These are phyloP conservation scores for Sterrhoptilus dennistouni DNA, from an alignment of 2,113 vertebrate genomes.

Conservation along the genomic window DNA sequence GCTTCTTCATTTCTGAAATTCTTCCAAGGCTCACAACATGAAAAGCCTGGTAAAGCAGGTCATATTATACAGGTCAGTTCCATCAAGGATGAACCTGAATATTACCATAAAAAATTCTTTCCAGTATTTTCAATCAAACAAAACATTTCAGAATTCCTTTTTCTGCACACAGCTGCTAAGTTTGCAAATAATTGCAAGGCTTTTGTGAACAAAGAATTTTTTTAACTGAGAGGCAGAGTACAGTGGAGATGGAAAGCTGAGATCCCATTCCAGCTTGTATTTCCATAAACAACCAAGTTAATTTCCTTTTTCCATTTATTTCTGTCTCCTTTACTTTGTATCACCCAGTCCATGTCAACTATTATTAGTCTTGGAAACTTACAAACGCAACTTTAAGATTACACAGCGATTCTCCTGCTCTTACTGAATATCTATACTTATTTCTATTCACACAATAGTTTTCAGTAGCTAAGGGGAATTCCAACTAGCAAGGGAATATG, in stretches of 20 bases:
- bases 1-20: neutral
- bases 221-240: neutral
- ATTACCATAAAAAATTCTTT: constrained; percentile 18
- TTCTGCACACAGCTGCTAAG: constrained; percentile 3
- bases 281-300: neutral
- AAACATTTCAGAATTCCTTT: neutral
- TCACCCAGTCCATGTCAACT: neutral
- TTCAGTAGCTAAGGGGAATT: neutral
- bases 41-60: neutral
- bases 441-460: neutral
- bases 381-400: constrained; percentile 3
- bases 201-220: constrained; percentile 31
- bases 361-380: constrained; percentile 1
- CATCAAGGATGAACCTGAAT: constrained; percentile 36
- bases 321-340: neutral
- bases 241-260: neutral
- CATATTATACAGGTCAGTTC: neutral
- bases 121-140: constrained; percentile 37
- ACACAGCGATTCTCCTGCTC: neutral
- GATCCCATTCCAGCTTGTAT: neutral
- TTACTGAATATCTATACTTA: neutral
- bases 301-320: neutral
- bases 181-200: constrained; percentile 33
- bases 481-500: neutral
- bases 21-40: neutral